Conservation (phyloP, 2,888 invertebrate genomes). For the Drosophila conformis region DNA sequence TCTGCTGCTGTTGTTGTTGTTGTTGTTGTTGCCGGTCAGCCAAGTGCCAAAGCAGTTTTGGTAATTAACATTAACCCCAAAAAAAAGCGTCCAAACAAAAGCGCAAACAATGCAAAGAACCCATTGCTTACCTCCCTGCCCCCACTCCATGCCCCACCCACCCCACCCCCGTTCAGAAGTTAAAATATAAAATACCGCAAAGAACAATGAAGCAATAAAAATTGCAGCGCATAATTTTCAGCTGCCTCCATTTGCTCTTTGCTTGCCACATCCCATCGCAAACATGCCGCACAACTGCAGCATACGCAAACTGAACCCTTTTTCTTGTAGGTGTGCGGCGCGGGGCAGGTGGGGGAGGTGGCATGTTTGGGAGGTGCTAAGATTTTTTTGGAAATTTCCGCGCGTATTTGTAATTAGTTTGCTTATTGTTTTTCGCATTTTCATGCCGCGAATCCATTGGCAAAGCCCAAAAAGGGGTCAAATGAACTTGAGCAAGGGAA, state of each 20-base stretch:
- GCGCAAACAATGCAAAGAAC: conserved; percentile 71
- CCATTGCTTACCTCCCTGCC: conserved; percentile 35
- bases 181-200: conserved; percentile 43
- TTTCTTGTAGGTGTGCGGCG: conserved; percentile 23
- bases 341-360: not conserved
- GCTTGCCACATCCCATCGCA: conserved; percentile 9
- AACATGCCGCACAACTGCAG: conserved; percentile 6
- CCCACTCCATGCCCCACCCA: not conserved
- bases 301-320: conserved; percentile 60
- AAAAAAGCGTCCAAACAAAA: conserved; percentile 60
- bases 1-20: not conserved
- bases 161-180: conserved; percentile 29
- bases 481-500: not conserved
- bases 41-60: conserved; percentile 80
- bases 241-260: conserved; percentile 45
- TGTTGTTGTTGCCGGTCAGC: conserved; percentile 47
- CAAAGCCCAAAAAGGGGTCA: not conserved
- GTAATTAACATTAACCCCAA: conserved; percentile 79
- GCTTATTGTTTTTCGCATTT: conserved; percentile 63
- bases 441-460: not conserved
- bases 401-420: conserved; percentile 78
- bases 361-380: not conserved
- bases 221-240: conserved; percentile 81
- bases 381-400: conserved; percentile 62
- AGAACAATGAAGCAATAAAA: conserved; percentile 81